Evolutionary conservation across 2,113 vertebrate genomes (phyloP).

Genomic region (Archilochus colubris): DNA sequence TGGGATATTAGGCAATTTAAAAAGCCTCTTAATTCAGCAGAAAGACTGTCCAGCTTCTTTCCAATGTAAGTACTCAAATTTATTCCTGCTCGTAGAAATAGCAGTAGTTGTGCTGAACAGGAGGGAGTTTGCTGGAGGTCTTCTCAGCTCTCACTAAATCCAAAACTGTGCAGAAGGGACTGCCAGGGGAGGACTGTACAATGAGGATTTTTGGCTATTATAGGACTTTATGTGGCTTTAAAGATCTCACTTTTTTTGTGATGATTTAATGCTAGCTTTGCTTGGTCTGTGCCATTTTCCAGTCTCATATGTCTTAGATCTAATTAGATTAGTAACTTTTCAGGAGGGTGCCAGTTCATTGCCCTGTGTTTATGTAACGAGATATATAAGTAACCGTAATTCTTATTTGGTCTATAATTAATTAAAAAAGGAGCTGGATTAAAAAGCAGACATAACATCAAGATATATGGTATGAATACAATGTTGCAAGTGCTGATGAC

Average conservation of each 20-base stretch:
- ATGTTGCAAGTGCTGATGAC: not conserved
- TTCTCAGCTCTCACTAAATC: not conserved
- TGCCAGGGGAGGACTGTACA: not conserved
- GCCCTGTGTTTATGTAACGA: not conserved
- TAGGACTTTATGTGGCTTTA: not conserved
- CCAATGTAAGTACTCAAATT: slow-evolving; percentile 85
- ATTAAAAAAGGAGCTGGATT: not conserved
- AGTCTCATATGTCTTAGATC: not conserved
- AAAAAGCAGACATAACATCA: slow-evolving; percentile 32
- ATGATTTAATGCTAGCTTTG: not conserved
- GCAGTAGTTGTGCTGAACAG: not conserved
- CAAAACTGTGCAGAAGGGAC: not conserved
- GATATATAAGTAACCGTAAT: not conserved
- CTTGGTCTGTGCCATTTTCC: not conserved
- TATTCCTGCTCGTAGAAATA: not conserved
- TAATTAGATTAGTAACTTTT: not conserved
- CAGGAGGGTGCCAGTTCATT: not conserved
- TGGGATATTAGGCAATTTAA: slow-evolving; percentile 98
- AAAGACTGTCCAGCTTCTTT: slow-evolving; percentile 87
- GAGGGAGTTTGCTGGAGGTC: not conserved
- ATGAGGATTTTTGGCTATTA: not conserved
- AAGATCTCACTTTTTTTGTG: not conserved
- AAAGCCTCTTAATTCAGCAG: slow-evolving; percentile 87
- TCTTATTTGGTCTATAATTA: slow-evolving; percentile 29
- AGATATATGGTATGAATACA: not conserved